Evolutionary conservation across 2,113 vertebrate genomes (phyloP).

Genomic region (Sylvia atricapilla): DNA sequence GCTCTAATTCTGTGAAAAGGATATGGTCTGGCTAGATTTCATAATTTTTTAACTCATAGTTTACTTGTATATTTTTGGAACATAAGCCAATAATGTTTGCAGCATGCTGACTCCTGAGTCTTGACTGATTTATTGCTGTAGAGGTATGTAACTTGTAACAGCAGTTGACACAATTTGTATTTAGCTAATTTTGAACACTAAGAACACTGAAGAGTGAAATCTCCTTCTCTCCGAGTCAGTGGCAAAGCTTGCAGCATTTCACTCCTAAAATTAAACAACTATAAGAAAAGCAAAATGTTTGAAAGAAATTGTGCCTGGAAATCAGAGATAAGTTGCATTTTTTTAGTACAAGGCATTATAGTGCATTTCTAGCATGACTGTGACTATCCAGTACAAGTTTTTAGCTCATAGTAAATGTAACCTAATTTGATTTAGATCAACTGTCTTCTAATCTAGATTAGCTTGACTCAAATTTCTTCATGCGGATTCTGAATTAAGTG

Average conservation of each 20-base stretch:
- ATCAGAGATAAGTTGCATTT: background rate
- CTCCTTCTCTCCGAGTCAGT: background rate
- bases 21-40: background rate
- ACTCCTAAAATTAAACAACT: background rate
- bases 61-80: background rate
- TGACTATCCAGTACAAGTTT: background rate
- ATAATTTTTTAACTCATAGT: background rate
- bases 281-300: background rate
- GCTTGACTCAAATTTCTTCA: background rate
- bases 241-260: background rate
- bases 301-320: background rate
- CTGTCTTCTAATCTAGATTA: background rate
- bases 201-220: background rate
- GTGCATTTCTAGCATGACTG: background rate
- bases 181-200: background rate
- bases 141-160: background rate
- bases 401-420: background rate
- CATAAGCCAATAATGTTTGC: background rate
- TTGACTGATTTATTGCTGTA: background rate
- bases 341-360: background rate
- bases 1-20: background rate
- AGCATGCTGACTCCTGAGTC: background rate
- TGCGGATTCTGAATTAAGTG: background rate
- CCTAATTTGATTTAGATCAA: background rate
- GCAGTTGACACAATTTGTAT: background rate